These are phyloP conservation scores for Oncorhynchus tshawytscha DNA, from an alignment of 2,113 vertebrate species.

Conservation along the genomic window DNA sequence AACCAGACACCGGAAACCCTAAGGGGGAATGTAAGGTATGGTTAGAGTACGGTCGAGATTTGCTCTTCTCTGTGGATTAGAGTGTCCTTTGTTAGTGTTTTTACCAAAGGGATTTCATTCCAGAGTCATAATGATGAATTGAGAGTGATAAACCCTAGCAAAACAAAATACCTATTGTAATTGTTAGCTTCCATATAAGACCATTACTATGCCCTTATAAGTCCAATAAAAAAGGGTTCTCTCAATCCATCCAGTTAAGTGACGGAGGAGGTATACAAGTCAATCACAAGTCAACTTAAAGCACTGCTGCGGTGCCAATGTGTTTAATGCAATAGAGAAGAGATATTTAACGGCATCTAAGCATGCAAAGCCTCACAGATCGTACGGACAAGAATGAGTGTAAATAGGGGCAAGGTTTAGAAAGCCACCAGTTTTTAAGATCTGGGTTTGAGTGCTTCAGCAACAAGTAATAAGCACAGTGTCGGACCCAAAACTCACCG, in stretches of 20 bases:
- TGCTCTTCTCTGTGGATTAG: slow-evolving; percentile 39
- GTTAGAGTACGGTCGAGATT: slow-evolving; percentile 51
- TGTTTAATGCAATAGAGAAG: slow-evolving; percentile 62
- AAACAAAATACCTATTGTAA: slow-evolving; percentile 8
- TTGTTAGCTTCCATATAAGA: slow-evolving; percentile 55
- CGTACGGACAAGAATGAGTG: slow-evolving; percentile 65
- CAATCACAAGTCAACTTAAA: slow-evolving; percentile 35
- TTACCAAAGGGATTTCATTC: slow-evolving; percentile 43
- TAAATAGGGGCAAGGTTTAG: slow-evolving; percentile 69
- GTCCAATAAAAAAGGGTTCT: slow-evolving; percentile 26
- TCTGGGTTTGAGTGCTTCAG: slow-evolving; percentile 66
- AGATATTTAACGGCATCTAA: slow-evolving; percentile 61
- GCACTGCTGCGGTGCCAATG: slow-evolving; percentile 62
- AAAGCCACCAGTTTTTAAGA: slow-evolving; percentile 74
- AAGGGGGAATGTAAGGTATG: slow-evolving; percentile 26
- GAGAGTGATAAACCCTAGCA: slow-evolving; percentile 23
- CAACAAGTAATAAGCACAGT: slow-evolving; percentile 50
- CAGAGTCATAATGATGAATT: slow-evolving; percentile 36
- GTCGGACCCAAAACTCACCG: slow-evolving; percentile 77
- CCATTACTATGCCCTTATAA: slow-evolving; percentile 35
- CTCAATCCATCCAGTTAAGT: slow-evolving; percentile 36
- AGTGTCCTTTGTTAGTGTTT: slow-evolving; percentile 65
- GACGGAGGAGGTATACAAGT: slow-evolving; percentile 4
- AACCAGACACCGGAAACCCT: slow-evolving; percentile 24
- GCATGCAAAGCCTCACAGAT: slow-evolving; percentile 79